Evolutionary conservation across 2,888 invertebrate species (phyloP), one percentile per base, ranked within the genome.

Genomic region (Hyppa rectilinea): DNA sequence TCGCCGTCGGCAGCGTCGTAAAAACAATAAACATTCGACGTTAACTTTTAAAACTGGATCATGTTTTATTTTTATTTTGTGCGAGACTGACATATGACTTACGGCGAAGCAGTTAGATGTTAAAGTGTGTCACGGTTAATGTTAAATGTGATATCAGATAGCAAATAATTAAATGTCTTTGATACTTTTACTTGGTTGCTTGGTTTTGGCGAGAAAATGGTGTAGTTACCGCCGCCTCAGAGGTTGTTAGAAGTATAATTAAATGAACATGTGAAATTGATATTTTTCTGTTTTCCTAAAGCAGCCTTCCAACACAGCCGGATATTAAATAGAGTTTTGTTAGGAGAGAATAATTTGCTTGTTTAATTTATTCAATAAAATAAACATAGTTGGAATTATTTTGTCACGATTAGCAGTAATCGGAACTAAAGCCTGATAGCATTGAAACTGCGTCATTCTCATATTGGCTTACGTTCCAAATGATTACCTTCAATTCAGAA

Each of bases 1-100:
- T 63, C 79, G 75, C 14, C 63, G 69, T 63, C 79, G 75, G 59
- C 76, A 55, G 63, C 79, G 75, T 80, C 80, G 85, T 87, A 92
- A 92, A 93, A 94, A 92, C 89, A 85, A 89, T 91, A 91, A 91
- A 92, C 92, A 91, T 81, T 85, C 84, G 49, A 67, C 73, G 75
- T 84, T 85, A 84, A 80, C 84, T 87, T 87, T 87, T 87, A 76
- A 79, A 90, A 90, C 89, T 90, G 87, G 91, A 89, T 88, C 87
- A 85, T 71, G 77, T 64, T 82, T 79, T n/a, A n/a, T n/a, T 85
- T 87, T 84, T 86, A 23, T 85, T 85, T 80, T 85, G 55, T 59
- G 70, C 71, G 69, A 71, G 68, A 75, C 80, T 71, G 75, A 80
- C 76, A 74, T 36, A 73, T 75, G 73, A 71, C 71, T 84, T 83